Conservation (phyloP, 2,888 invertebrate species). For the Tineola bisselliella region DNA sequence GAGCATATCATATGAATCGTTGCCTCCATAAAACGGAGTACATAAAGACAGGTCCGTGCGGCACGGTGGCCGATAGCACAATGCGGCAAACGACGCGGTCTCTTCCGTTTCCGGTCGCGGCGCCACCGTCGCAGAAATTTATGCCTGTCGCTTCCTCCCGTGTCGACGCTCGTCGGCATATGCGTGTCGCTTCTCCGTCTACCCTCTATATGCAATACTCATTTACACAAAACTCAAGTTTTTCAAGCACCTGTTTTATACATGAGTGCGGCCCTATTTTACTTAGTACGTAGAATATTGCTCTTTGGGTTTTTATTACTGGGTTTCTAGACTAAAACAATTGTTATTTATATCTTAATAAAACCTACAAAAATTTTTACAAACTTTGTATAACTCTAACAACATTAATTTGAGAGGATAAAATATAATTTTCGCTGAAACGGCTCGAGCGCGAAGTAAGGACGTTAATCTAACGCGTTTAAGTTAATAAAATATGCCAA, state of each 20-base stretch:
- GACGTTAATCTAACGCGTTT: slow-evolving; percentile 34
- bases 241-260: slow-evolving; percentile 57
- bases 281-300: slow-evolving; percentile 36
- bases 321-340: not conserved
- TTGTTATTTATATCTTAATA: not conserved
- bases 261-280: slow-evolving; percentile 37
- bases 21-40: slow-evolving; percentile 53
- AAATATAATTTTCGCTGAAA: not conserved
- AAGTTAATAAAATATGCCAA: slow-evolving; percentile 44
- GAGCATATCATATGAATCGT: slow-evolving; percentile 45
- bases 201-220: slow-evolving; percentile 34
- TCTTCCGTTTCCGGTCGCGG: slow-evolving; percentile 65
- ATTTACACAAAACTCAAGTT: slow-evolving; percentile 64
- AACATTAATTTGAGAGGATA: not conserved
- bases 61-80: slow-evolving; percentile 62
- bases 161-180: slow-evolving; percentile 17
- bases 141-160: slow-evolving; percentile 62
- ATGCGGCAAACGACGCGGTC: slow-evolving; percentile 66
- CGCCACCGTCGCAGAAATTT: slow-evolving; percentile 62
- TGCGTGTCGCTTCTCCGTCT: slow-evolving; percentile 22
- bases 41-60: slow-evolving; percentile 59
- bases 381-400: not conserved
- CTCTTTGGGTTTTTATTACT: slow-evolving; percentile 19
- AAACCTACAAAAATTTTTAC: not conserved
- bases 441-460: slow-evolving; percentile 14